Evolutionary conservation across 2,113 vertebrate genomes (phyloP), one percentile per base, ranked within the genome.

Genomic region (Balaeniceps rex): DNA sequence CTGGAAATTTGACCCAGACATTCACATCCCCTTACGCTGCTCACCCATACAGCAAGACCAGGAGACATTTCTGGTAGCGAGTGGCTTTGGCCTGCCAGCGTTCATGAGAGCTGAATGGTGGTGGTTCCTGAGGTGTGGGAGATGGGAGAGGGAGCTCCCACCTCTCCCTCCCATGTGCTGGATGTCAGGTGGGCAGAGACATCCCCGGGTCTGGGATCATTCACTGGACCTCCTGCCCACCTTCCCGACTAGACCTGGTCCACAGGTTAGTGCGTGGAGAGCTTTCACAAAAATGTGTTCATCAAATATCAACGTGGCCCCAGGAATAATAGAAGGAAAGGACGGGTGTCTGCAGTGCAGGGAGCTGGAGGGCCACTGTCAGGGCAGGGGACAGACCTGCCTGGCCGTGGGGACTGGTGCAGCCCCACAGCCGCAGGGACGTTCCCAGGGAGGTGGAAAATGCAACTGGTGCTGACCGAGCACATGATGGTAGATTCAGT

Each of bases 361-460:
- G 42, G 16, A 58, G 33, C 33, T 24, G 52, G 17, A 74, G n/a
- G 21, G 25, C 31, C 15, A 26, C 10, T 4, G 1, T 40, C 19
- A 9, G n/a, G 14, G 25, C 14, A n/a, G 19, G 10, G 60, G 33
- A 65, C 34, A n/a, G 19, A 44, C 29, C 12, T 52, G 29, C 29
- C 22, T 22, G 29, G 16, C 29, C 2, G 1, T 14, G 11, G n/a
- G 36, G n/a, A 42, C 31, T 2, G 0, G 9, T 1, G 2, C 44
- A 33, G 18, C 16, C 57, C 40, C 21, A 2, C 3, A 7, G 31
- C 34, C 1, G 0, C 18, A 5, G 42, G 31, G 12, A 10, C 2
- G 0, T 40, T 24, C 40, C 21, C 21, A 16, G 24, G 47, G 36
- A 49, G 47, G 5, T 1, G 0, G 55, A 38, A 29, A 63, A 22